Evolutionary conservation across 2,888 invertebrate species (phyloP).

Genomic region (Megaustenia siamemsis): DNA sequence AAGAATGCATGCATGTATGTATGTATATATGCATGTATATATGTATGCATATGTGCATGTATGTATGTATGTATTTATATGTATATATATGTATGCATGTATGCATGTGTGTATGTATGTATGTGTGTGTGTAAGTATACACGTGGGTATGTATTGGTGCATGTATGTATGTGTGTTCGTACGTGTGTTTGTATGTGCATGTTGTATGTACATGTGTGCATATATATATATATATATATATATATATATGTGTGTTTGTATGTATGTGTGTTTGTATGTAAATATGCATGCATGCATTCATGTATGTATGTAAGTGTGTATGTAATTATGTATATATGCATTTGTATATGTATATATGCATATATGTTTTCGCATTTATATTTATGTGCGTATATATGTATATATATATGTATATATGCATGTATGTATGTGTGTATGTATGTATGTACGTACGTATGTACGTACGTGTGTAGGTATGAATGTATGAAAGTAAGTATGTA

Average conservation of each 20-base stretch:
- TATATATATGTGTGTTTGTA: background rate
- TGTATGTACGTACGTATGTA: too few relatives aligned
- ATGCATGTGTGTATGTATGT: constrained; percentile 9
- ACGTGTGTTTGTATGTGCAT: background rate
- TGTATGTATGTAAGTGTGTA: too few relatives aligned
- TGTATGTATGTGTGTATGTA: too few relatives aligned
- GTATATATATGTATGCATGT: constrained; percentile 1
- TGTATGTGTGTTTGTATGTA: background rate
- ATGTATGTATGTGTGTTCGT: background rate
- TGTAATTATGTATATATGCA: too few relatives aligned
- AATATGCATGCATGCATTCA: too few relatives aligned
- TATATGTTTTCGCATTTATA: too few relatives aligned
- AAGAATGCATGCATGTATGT: constrained; percentile 2
- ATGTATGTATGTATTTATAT: constrained; percentile 6
- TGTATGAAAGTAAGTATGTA: too few relatives aligned
- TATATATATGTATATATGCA: too few relatives aligned
- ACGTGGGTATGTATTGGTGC: background rate
- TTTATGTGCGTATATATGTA: too few relatives aligned
- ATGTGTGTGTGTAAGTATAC: background rate
- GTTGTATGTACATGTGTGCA: too few relatives aligned
- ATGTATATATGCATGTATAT: constrained; percentile 5
- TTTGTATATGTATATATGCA: too few relatives aligned
- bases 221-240: background rate
- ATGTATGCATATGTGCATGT: constrained; percentile 1
- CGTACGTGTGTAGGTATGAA: too few relatives aligned